Base-by-base conservation (phyloP, 2,113 vertebrate species). In the Pseudorectes ferrugineus region DNA sequence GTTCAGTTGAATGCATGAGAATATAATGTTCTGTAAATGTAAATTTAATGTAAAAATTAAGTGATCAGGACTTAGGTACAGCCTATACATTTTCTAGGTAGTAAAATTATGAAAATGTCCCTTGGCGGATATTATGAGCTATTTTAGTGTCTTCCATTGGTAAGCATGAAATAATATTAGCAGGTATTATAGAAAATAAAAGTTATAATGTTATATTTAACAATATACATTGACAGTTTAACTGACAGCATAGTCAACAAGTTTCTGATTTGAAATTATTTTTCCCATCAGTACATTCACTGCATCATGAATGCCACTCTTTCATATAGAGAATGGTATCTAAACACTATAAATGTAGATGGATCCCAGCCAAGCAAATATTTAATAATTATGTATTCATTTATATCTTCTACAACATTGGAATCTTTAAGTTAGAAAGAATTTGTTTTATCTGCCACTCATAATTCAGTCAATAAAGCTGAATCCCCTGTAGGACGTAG, bases 31-130 rank as follows among this genome's bases (percentile, higher is more conserved):
- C 70, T 79, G 61, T 88, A 51, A 85, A 92, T 38, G 33, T 42
- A 75, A 92, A 89, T 88, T 31, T 90, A 91, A 96, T 91, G 45
- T 43, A 45, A 87, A 97, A 91, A 85, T 67, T 95, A 82, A 80
- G 31, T 74, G 5, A 96, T 85, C 38, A 10, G 14, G 85, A 71
- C 59, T 66, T 95, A 78, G 36, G 40, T 48, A 40, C n/a, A 79
- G 55, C 58, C 17, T 45, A 63, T 75, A 89, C 28, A 67, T 91
- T 75, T 95, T 93, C 65, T 57, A 25, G 29, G n/a, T 46, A 67
- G 85, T 59, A 93, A 96, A 95, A 96, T 92, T 89, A 93, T n/a
- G 24, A 87, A 95, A 79, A 82, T 58, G 18, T 73, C 76, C 22
- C 62, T 75, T 48, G 52, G 48, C 10, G 2, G 11, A 63, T 25